Conservation (phyloP, 2,797 vertebrate species). For the Mormyrops attenuatus region DNA sequence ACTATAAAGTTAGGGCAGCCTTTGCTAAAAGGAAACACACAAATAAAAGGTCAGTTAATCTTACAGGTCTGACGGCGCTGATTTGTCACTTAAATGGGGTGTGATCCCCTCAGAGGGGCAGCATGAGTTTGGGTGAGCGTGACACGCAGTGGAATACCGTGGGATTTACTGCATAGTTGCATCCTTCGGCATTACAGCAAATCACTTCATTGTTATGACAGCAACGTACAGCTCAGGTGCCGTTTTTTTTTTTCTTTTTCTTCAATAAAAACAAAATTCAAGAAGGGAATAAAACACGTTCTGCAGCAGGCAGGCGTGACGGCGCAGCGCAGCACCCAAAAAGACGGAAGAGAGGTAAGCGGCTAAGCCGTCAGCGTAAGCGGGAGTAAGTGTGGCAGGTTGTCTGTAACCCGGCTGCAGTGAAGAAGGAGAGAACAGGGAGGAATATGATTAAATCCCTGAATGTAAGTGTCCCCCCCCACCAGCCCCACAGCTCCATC, state of each 20-base stretch:
- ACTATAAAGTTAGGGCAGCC: neutral
- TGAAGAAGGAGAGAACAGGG: neutral
- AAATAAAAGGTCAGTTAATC: neutral
- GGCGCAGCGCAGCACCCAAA: neutral
- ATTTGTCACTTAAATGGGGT: neutral
- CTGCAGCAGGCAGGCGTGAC: neutral
- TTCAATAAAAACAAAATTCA: neutral
- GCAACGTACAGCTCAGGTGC: no score
- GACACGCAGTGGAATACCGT: neutral
- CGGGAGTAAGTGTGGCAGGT: neutral
- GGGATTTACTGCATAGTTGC: neutral
- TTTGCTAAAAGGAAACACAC: neutral
- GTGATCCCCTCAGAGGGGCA: neutral
- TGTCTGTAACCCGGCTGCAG: neutral
- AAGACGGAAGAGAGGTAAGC: neutral
- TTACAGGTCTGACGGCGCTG: neutral
- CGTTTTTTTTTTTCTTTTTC: neutral
- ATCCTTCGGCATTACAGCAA: neutral
- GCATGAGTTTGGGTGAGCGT: neutral
- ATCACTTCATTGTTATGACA: neutral
- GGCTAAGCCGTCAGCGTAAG: neutral
- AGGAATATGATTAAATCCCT: neutral
- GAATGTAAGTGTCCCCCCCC: neutral
- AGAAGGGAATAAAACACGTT: neutral
- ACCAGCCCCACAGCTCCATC: neutral